Base-by-base conservation (phyloP, 1,140 invertebrate genomes). In the Drosophila equinoxialis region DNA sequence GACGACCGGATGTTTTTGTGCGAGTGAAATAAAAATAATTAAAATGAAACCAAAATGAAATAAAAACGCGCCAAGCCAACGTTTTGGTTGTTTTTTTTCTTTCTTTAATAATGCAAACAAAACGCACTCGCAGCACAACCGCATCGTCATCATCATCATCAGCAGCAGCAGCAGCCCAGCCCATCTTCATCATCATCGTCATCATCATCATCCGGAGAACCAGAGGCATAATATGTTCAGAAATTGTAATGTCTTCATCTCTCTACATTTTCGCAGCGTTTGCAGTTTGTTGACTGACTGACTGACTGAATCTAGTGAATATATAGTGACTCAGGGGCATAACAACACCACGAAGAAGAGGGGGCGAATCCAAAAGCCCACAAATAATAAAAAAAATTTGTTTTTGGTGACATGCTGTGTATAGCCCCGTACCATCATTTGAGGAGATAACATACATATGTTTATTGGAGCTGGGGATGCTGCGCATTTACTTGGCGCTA, bases 1-100 rank as follows among this genome's bases (percentile, higher is more conserved):
- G 84, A 89, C 84, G 84, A 89, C 84, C 84, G 84, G 84, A 87
- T 87, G 84, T 87, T 89, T 76, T 81, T 77, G 77, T 84, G 69
- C 71, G 59, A 76, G 68, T 77, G 71, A 81, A 65, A 70, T 77
- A 75, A 68, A 74, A 68, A 60, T 77, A 86, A 70, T 77, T 78
- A 81, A 77, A 85, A 77, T 75, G 74, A 78, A 81, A 84, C 80
- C 77, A 79, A 79, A 79, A 79, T 61, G 77, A 72, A 77, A 72
- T 35, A 55, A 58, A 66, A 72, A 59, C 60, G 61, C 65, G 64
- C 54, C 67, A 45, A 71, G 55, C 26, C 30, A 51, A 51, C 45
- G 45, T 8, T 51, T 48, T 48, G 14, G 6, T 45, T 45, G 5
- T 14, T 35, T 37, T 37, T 54, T 30, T 26, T 64, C 23, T 41